Conservation (phyloP, 1,140 invertebrate species). For the Drosophila persimilis region DNA sequence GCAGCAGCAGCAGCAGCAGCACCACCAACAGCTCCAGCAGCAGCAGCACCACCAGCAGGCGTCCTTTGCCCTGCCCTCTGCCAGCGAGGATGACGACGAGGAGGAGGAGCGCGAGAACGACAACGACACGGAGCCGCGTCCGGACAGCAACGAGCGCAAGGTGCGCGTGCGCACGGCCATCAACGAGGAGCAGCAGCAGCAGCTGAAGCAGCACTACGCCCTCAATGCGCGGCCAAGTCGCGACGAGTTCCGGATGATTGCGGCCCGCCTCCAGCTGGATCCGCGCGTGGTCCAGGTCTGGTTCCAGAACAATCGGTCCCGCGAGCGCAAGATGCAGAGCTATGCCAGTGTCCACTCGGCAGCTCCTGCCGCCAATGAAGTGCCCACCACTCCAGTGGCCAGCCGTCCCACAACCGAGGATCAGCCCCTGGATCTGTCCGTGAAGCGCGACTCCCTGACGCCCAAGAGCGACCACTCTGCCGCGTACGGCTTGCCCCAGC, state of each 20-base stretch:
- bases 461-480: slow-evolving; percentile 85
- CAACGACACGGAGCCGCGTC: slow-evolving; percentile 83
- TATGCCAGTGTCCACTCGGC: slow-evolving; percentile 31
- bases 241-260: slow-evolving; percentile 95
- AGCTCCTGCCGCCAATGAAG: not conserved
- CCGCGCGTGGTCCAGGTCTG: slow-evolving; percentile 98
- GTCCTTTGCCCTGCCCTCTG: slow-evolving; percentile 81
- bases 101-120: slow-evolving; percentile 83
- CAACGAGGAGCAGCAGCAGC: slow-evolving; percentile 94
- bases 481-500: slow-evolving; percentile 83
- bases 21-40: slow-evolving; percentile 84
- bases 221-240: slow-evolving; percentile 96
- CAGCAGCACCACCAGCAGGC: slow-evolving; percentile 58
- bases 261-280: slow-evolving; percentile 94
- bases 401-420: slow-evolving; percentile 84
- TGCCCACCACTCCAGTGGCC: slow-evolving; percentile 14
- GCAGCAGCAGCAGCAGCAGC: slow-evolving; percentile 57
- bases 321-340: slow-evolving; percentile 90
- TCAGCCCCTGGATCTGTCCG: slow-evolving; percentile 94
- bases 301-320: slow-evolving; percentile 98
- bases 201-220: slow-evolving; percentile 94
- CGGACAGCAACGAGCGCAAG: slow-evolving; percentile 85
- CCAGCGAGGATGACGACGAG: slow-evolving; percentile 85
- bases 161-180: slow-evolving; percentile 96
- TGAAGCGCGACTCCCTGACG: slow-evolving; percentile 86